Evolutionary conservation across 53 echinoderm and acorn worm species (phyloP).

Genomic region (Antedon mediterranea): DNA sequence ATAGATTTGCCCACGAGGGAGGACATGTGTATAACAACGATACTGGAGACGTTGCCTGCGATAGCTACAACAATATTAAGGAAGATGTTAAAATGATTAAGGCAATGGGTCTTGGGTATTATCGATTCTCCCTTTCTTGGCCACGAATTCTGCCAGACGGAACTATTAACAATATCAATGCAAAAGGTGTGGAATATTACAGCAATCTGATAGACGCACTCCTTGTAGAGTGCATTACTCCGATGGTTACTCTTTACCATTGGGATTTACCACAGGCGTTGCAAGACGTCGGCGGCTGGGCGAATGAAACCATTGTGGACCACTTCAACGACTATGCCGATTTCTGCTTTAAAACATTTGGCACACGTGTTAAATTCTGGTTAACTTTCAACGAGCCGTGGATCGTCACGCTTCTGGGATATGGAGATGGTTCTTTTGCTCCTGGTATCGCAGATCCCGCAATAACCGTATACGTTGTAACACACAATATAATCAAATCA

Average conservation of each 20-base stretch:
- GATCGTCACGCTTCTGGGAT: constrained; percentile 48
- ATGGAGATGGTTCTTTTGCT: constrained; percentile 50
- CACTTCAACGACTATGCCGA: constrained; percentile 70
- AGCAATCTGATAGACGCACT: constrained; percentile 75
- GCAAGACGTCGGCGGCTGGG: constrained; percentile 67
- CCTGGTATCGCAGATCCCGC: constrained; percentile 55
- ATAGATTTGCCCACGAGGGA: constrained; percentile 36
- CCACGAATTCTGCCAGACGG: constrained; percentile 79
- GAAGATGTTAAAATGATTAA: constrained; percentile 63
- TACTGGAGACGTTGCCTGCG: constrained; percentile 68
- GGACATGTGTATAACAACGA: constrained; percentile 34
- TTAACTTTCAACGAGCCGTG: constrained; percentile 94
- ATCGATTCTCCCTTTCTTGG: constrained; percentile 86
- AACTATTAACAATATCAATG: constrained; percentile 31
- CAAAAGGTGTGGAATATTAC: constrained; percentile 66
- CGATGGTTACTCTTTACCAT: constrained; percentile 86
- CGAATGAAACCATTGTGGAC: constrained; percentile 39
- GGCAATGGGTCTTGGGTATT: constrained; percentile 59
- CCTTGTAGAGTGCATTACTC: constrained; percentile 42
- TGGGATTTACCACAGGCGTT: constrained; percentile 85
- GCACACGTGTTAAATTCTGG: constrained; percentile 77
- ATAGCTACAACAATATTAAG: constrained; percentile 60
- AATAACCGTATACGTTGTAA: constrained; percentile 35
- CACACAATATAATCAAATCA: constrained; percentile 71
- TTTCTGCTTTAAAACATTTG: constrained; percentile 58